Evolutionary conservation across 1,140 invertebrate genomes (phyloP).

Genomic region (Philaenus spumarius): DNA sequence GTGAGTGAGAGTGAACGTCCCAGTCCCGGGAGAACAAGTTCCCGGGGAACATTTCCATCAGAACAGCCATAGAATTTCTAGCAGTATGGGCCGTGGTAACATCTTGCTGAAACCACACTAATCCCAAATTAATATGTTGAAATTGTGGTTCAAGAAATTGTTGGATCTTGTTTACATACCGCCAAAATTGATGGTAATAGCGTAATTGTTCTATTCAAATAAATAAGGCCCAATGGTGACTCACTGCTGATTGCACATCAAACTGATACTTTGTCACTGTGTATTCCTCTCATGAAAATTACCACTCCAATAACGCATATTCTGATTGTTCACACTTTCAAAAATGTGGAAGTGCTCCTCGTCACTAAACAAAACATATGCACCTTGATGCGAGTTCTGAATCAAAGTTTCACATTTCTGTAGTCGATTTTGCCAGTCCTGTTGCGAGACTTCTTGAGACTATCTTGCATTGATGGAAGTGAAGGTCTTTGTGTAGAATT

Average conservation of each 20-base stretch:
- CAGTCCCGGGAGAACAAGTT: too few species aligned
- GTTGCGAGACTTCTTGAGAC: background rate
- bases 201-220: conserved; percentile 17
- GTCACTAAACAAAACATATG: background rate
- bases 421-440: background rate
- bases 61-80: conserved; percentile 9
- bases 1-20: too few species aligned
- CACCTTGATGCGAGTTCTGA: background rate
- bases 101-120: conserved; percentile 5
- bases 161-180: conserved; percentile 13
- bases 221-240: conserved; percentile 12
- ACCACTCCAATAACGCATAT: conserved; percentile 2
- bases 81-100: conserved; percentile 10
- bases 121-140: background rate
- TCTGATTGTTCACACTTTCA: background rate
- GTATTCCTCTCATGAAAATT: conserved; percentile 5
- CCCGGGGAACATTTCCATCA: background rate
- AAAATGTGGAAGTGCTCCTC: conserved; percentile 8
- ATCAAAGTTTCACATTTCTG: conserved; percentile 5
- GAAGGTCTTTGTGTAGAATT: background rate
- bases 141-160: conserved; percentile 12
- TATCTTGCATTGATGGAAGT: background rate
- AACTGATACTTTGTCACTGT: conserved; percentile 13
- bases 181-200: conserved; percentile 19
- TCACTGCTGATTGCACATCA: conserved; percentile 16